Base-by-base conservation (phyloP, 2,113 vertebrate species). In the Pogonocichla stellata region DNA sequence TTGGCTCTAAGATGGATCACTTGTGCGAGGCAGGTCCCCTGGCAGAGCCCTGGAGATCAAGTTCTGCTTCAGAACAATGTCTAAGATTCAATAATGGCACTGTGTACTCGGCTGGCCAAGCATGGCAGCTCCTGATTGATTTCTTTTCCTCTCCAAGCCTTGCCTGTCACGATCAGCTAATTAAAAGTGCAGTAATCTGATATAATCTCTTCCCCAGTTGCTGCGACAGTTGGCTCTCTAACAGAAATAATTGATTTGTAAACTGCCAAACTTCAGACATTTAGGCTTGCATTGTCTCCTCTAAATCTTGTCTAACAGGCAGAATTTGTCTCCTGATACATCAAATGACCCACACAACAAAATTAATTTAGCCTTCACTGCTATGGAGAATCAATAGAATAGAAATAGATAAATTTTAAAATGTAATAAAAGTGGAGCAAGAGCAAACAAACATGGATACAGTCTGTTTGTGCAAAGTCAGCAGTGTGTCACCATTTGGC, bases 141-240 rank as follows among this genome's bases (percentile, higher is more conserved):
- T 96, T 95, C 65, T 86, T 95, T 93, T 79, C 43, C 90, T 94
- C 79, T 95, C 89, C 90, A 93, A 96, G 86, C 77, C 90, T 87
- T 96, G 90, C 80, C 84, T 95, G 92, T 96, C 96, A 96, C n/a
- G 15, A 96, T 84, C 33, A 6, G 90, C 95, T 97, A 97, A 97
- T 97, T 97, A 97, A 95, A 97, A 97, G 92, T 96, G 91, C 78
- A 83, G 88, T 95, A 96, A 97, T 97, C 95, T 94, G 94, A 96
- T 97, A 91, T 92, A 96, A 97, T 96, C 96, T 94, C 64, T 95
- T 94, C 92, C 93, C 93, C 95, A 95, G 83, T 96, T 84, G 95
- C 88, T 90, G 72, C 0, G 0, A 90, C 86, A 91, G 74, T 95
- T 92, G 94, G 95, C 96, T 92, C 86, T 94, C 92, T 91, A 96